These are phyloP conservation scores for Argyrosomus japonicus DNA, from an alignment of 2,113 vertebrate genomes.

Conservation along the genomic window DNA sequence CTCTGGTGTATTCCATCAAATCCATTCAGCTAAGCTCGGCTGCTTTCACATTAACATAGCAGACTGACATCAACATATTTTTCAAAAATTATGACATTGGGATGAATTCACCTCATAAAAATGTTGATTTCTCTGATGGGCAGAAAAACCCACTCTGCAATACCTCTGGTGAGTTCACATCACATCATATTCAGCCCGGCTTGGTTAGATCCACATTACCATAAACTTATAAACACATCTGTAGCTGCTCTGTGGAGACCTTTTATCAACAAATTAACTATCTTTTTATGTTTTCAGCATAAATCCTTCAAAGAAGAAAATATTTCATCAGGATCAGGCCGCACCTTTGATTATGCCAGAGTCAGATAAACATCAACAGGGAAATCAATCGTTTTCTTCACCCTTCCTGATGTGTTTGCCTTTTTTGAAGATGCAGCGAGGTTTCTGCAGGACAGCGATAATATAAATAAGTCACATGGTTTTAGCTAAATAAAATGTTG, in stretches of 20 bases:
- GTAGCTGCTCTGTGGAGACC: slow-evolving; percentile 42
- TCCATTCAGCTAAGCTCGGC: slow-evolving; percentile 68
- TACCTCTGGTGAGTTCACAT: slow-evolving; percentile 56
- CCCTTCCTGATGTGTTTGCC: slow-evolving; percentile 26
- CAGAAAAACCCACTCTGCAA: slow-evolving; percentile 26
- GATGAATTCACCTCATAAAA: slow-evolving; percentile 69
- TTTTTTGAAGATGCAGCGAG: slow-evolving; percentile 29
- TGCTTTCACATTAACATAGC: slow-evolving; percentile 68
- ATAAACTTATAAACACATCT: slow-evolving; percentile 62
- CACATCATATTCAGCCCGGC: slow-evolving; percentile 35
- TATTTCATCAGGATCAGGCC: slow-evolving; percentile 33
- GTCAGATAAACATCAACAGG: slow-evolving; percentile 43
- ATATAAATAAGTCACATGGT: slow-evolving; percentile 48
- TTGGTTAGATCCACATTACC: slow-evolving; percentile 58
- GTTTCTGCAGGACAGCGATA: slow-evolving; percentile 50
- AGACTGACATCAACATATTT: slow-evolving; percentile 73
- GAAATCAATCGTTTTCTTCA: slow-evolving; percentile 51
- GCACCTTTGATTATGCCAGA: slow-evolving; percentile 42
- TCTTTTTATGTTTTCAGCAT: slow-evolving; percentile 27
- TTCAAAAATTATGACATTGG: slow-evolving; percentile 59
- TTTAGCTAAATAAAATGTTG: slow-evolving; percentile 45
- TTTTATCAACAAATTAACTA: slow-evolving; percentile 51
- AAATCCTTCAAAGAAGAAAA: slow-evolving; percentile 21
- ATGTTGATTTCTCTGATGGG: slow-evolving; percentile 75
- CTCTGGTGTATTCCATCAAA: slow-evolving; percentile 67